phyloP scores from a whole-genome alignment of 2,113 vertebrate genomes.

The Microtus ochrogaster region DNA sequence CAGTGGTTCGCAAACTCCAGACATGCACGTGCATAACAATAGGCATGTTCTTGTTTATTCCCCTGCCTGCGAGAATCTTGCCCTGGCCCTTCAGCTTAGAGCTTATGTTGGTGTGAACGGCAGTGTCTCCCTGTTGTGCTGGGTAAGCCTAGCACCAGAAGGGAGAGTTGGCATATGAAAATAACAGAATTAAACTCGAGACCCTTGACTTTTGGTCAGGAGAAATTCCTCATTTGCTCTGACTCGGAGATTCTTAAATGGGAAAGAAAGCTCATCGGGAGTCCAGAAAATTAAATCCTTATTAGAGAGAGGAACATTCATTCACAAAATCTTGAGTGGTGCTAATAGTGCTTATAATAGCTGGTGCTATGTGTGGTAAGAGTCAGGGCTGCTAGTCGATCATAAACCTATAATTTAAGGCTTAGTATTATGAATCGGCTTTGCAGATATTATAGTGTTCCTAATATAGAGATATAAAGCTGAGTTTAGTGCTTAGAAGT shows the following conservation, averaged over 20 bases:
- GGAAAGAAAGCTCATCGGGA: not conserved
- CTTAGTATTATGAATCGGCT: not conserved
- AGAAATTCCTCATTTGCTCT: constrained; percentile 52
- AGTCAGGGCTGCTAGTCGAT: not conserved
- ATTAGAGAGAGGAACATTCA: constrained; percentile 13
- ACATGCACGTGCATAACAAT: not conserved
- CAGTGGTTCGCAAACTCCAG: not conserved
- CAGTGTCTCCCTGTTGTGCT: not conserved
- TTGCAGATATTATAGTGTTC: not conserved
- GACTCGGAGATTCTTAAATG: constrained; percentile 40
- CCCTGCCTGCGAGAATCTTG: not conserved
- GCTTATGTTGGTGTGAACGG: not conserved
- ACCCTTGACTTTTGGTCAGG: not conserved
- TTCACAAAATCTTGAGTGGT: constrained; percentile 34
- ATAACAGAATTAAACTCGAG: not conserved
- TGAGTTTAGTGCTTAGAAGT: not conserved
- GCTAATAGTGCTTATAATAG: constrained; percentile 34
- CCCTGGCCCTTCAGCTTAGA: not conserved
- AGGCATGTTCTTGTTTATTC: not conserved
- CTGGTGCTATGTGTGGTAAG: not conserved
- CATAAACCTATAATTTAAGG: constrained; percentile 47
- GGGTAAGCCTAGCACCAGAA: not conserved
- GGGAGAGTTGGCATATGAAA: not conserved
- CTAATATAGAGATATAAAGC: not conserved
- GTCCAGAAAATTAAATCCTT: constrained; percentile 52